Evolutionary conservation across 2,113 vertebrate species (phyloP), one percentile per base, ranked within the genome.

Genomic region (Daubentonia madagascariensis): DNA sequence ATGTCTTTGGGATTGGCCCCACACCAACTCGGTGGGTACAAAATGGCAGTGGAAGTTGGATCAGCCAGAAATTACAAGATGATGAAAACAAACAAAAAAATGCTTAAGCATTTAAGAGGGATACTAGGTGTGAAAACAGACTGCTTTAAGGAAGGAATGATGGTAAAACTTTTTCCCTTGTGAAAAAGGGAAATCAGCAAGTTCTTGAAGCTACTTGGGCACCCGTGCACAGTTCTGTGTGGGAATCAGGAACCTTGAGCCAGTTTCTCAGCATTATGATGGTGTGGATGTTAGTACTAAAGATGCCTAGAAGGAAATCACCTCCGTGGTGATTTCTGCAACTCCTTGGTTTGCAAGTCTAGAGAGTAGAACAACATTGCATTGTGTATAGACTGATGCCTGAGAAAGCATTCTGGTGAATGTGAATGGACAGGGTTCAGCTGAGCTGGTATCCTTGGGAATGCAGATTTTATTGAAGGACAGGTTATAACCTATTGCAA

Each of bases 41-140:
- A 99, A 99, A 97, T 99, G 99, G 99, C 98, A 98, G 23, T 99
- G 99, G 99, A 99, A 99, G 96, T 99, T 99, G 99, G 99, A 99
- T 97, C 98, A 98, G 8, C 98, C 99, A 0, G 99, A 99, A 98
- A 93, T 97, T 99, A 75, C 96, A 98, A 97, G 99, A 30, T 3
- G 13, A 99, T 78, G 99, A 99, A 96, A 99, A 99, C 93, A 99
- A 99, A 87, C 98, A 98, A 98, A 98, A 98, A 98, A 96, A 98
- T 99, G 99, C 99, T 99, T 92, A 98, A 98, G 67, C 99, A 99
- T 93, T 99, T 99, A 97, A 99, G 98, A 99, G 99, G 99, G 78
- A 11, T 45, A 45, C 28, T n/a, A 40, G 16, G 5, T 32, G 32
- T 68, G 90, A 54, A 50, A 76, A 16, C 32, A 57, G 52, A 80